Percentiles rank a stretch among this genome's conserved stretches.
These are phyloP conservation scores for Apocheima hispidaria DNA, from an alignment of 2,888 invertebrate genomes.

Conservation along the genomic window DNA sequence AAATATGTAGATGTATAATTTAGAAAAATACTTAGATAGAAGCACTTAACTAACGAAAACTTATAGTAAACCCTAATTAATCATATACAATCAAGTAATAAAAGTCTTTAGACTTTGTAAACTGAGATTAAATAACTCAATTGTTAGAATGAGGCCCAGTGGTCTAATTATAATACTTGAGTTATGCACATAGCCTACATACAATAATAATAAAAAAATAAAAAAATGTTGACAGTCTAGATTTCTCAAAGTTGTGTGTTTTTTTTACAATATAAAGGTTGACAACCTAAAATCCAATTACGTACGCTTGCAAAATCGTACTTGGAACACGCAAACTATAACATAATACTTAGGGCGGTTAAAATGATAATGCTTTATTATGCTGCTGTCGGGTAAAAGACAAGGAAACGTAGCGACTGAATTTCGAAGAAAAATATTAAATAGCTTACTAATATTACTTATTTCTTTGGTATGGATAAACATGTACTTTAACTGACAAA, in stretches of 20 bases:
- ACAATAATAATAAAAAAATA: too few relatives aligned
- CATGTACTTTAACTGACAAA: slow-evolving; percentile 15
- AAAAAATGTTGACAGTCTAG: not conserved
- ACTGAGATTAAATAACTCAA: not conserved
- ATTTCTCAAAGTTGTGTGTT: not conserved
- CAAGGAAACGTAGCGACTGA: slow-evolving; percentile 1
- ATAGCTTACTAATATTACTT: slow-evolving; percentile 11
- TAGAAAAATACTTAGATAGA: not conserved
- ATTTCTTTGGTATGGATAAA: slow-evolving; percentile 33
- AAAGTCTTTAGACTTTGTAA: not conserved
- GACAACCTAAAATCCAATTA: too few relatives aligned
- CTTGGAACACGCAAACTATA: too few relatives aligned
- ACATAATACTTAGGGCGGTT: too few relatives aligned
- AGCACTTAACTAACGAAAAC: not conserved
- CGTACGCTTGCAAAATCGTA: too few relatives aligned
- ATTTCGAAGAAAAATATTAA: slow-evolving; percentile 6
- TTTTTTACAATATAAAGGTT: not conserved
- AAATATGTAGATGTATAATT: too few relatives aligned
- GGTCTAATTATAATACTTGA: not conserved
- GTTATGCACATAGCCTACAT: not conserved
- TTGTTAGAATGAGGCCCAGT: not conserved
- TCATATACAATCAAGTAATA: too few relatives aligned
- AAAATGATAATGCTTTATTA: too few relatives aligned
- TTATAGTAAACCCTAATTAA: too few relatives aligned
- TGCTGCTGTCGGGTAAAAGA: too few relatives aligned